phyloP scores from a whole-genome alignment of 2,888 invertebrate species.

The Lacanobia wlatinum region DNA sequence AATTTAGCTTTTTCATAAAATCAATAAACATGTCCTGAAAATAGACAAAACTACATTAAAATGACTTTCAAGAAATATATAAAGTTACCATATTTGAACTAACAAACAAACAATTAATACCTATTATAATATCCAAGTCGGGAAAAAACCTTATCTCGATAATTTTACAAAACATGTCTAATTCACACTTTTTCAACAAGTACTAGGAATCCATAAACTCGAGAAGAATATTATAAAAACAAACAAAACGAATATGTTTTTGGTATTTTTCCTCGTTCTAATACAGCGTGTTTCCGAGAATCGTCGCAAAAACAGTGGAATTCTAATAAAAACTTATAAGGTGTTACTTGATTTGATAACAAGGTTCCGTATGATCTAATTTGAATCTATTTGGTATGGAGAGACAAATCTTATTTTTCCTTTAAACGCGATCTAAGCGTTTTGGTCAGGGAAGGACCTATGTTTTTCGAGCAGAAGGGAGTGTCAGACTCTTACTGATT shows the following conservation, averaged over 20 bases:
- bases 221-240: slow-evolving; percentile 50
- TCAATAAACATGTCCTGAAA: too few relatives aligned
- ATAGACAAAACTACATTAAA: too few relatives aligned
- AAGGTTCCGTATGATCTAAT: slow-evolving; percentile 38
- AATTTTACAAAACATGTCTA: neutral
- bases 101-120: slow-evolving; percentile 16
- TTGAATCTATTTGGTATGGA: slow-evolving; percentile 13
- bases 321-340: slow-evolving; percentile 50
- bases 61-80: too few relatives aligned
- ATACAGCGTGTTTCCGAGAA: slow-evolving; percentile 55
- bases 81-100: neutral
- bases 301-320: slow-evolving; percentile 52
- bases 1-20: too few relatives aligned
- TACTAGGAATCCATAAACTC: slow-evolving; percentile 24
- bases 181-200: slow-evolving; percentile 35
- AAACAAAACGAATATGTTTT: slow-evolving; percentile 45
- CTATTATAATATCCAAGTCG: neutral
- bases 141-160: slow-evolving; percentile 7
- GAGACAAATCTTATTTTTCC: neutral
- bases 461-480: too few relatives aligned
- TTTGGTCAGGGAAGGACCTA: too few relatives aligned
- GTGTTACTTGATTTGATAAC: slow-evolving; percentile 7
- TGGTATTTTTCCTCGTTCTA: slow-evolving; percentile 58
- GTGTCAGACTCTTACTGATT: too few relatives aligned
- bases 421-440: too few relatives aligned